Base-by-base conservation (phyloP, 2,888 invertebrate species). In the Plagodis pulveraria region DNA sequence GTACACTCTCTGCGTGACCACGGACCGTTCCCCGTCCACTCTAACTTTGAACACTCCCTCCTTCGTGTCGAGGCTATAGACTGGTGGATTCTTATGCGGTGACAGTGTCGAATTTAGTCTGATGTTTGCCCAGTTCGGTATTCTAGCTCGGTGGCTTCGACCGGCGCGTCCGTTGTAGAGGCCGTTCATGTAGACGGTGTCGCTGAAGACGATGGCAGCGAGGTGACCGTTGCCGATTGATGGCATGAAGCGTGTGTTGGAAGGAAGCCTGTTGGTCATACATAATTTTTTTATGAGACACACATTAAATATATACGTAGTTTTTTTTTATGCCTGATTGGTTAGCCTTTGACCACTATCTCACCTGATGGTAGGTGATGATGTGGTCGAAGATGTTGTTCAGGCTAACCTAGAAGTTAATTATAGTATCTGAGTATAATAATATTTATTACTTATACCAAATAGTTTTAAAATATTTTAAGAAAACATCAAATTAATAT, bases 211-310 rank as follows among this genome's bases (percentile, higher is more conserved):
- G 22, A 94, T 94, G 7, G 94, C 93, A 0, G 94, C 94, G 53
- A 94, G 69, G 65, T 94, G 94, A 0, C 95, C 95, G 65, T 94
- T 95, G 0, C 94, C 93, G 5, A 94, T 77, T 0, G 94, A 94
- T 6, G 94, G 93, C 94, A 94, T 93, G 67, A 94, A 94, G 56
- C 90, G 91, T 0, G 91, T 80, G 66, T 94, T 93, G 0, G 84
- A 77, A 5, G 94, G 94, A 5, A 94, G 80, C 5, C 94, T 94
- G 78, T 35, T 0, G 80, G 85, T 65, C 40, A 44, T 52, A 36
- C 5, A 47, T 12, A 22, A 10, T 7, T 22, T 22, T 22, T 22
- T 1, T 22, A 22, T 22, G 4, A 2, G 22, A 4, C 22, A 22
- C 4, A 22, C 22, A 22, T 22, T 22, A 22, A 22, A 35, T 11